These are phyloP conservation scores for Acronicta alni DNA, from an alignment of 2,888 invertebrate genomes.

Conservation along the genomic window DNA sequence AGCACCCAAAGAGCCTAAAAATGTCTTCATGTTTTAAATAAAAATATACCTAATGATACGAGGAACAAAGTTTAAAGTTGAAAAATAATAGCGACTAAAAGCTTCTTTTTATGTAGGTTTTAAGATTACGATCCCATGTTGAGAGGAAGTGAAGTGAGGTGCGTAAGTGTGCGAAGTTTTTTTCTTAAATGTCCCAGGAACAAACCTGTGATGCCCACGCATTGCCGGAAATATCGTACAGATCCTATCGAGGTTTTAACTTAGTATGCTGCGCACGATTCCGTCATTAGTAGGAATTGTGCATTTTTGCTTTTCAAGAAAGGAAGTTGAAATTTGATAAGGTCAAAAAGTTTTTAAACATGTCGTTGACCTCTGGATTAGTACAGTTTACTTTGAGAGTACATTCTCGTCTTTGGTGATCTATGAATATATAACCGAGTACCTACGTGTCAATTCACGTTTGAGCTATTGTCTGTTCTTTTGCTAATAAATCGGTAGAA, in stretches of 20 bases:
- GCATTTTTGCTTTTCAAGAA: constrained; percentile 78
- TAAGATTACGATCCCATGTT: constrained; percentile 69
- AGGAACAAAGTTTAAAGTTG: constrained; percentile 62
- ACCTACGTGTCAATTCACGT: constrained; percentile 23
- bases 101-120: constrained; percentile 67
- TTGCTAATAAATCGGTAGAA: background rate
- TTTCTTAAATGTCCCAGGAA: constrained; percentile 67
- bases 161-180: constrained; percentile 79
- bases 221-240: constrained; percentile 81
- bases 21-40: constrained; percentile 55
- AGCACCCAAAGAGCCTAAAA: constrained; percentile 75
- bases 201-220: constrained; percentile 78
- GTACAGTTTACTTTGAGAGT: constrained; percentile 30
- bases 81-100: constrained; percentile 43
- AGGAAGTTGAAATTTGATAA: constrained; percentile 77
- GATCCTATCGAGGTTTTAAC: constrained; percentile 79
- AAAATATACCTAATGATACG: constrained; percentile 63
- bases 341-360: constrained; percentile 62
- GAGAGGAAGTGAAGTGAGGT: constrained; percentile 73
- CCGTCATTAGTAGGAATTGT: constrained; percentile 83
- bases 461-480: background rate
- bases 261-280: constrained; percentile 81
- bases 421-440: constrained; percentile 34
- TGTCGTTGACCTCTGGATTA: constrained; percentile 64
- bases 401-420: constrained; percentile 35